Percentiles rank a stretch among this genome's conserved stretches.
Evolutionary conservation across 2,113 vertebrate species (phyloP).

Genomic region (Colistium nudipinnis): DNA sequence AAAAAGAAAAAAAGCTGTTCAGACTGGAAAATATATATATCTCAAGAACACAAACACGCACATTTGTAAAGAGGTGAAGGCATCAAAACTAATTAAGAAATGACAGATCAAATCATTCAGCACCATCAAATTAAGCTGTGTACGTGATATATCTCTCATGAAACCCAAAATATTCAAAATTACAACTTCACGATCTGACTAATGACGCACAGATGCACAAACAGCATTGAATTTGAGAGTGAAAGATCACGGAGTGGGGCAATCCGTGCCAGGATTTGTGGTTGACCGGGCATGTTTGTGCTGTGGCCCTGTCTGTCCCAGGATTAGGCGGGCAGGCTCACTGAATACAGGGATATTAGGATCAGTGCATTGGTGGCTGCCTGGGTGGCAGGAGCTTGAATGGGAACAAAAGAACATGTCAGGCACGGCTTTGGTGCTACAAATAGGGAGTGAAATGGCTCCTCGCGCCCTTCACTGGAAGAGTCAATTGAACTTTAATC

Average conservation of each 20-base stretch:
- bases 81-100: background rate
- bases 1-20: constrained; percentile 25
- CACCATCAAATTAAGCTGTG: background rate
- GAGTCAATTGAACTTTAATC: constrained; percentile 95
- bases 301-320: constrained; percentile 76
- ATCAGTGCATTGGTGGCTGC: constrained; percentile 82
- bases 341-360: constrained; percentile 85
- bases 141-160: background rate
- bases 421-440: constrained; percentile 84
- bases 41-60: background rate
- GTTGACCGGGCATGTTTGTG: constrained; percentile 72
- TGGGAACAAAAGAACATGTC: constrained; percentile 89
- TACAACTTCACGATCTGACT: background rate
- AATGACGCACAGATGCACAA: no score
- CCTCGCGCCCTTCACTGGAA: constrained; percentile 80
- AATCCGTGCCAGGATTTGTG: constrained; percentile 83
- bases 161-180: background rate
- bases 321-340: constrained; percentile 83
- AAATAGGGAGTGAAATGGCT: constrained; percentile 86
- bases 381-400: constrained; percentile 88
- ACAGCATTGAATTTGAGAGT: constrained; percentile 13
- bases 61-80: background rate
- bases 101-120: no score
- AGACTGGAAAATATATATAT: constrained; percentile 8
- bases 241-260: constrained; percentile 24